Percentiles rank a stretch among this genome's conserved stretches.
phyloP scores from a whole-genome alignment of 2,888 invertebrate species.

The Drosophila ochracea region DNA sequence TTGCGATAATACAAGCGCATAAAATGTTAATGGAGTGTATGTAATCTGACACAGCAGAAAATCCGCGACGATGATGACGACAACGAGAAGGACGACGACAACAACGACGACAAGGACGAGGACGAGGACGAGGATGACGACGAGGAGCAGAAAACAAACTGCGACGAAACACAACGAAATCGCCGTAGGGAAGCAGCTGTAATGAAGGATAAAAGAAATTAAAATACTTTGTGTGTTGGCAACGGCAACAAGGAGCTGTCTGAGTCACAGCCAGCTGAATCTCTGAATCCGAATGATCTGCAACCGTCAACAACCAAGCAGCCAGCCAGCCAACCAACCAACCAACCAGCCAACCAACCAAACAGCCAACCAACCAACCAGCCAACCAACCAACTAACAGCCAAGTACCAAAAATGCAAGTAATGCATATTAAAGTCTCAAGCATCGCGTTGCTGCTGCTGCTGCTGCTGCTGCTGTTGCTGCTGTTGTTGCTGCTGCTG shows the following conservation, averaged over 20 bases:
- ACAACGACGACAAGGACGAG: not conserved
- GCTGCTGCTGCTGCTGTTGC: constrained; percentile 39
- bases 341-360: constrained; percentile 27
- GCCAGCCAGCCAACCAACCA: not conserved
- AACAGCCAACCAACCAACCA: constrained; percentile 4
- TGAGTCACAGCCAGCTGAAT: constrained; percentile 31
- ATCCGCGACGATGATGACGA: constrained; percentile 1
- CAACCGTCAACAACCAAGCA: constrained; percentile 51
- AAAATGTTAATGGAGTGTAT: constrained; percentile 84
- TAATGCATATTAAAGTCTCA: constrained; percentile 69
- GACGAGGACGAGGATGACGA: constrained; percentile 6
- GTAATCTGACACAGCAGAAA: constrained; percentile 80
- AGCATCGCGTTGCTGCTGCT: constrained; percentile 23
- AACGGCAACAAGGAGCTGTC: constrained; percentile 47
- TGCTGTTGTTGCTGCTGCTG: constrained; percentile 38
- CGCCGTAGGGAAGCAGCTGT: constrained; percentile 78
- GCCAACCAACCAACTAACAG: not conserved
- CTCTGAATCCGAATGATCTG: constrained; percentile 51
- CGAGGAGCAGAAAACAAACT: constrained; percentile 29
- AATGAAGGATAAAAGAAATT: constrained; percentile 78
- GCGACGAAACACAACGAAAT: constrained; percentile 69
- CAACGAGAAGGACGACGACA: not conserved
- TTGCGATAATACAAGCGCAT: constrained; percentile 85
- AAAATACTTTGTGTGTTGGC: constrained; percentile 76
- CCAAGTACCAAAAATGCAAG: constrained; percentile 42